Evolutionary conservation across 2,797 vertebrate species (phyloP).

Genomic region (Silurus lanzhouensis): DNA sequence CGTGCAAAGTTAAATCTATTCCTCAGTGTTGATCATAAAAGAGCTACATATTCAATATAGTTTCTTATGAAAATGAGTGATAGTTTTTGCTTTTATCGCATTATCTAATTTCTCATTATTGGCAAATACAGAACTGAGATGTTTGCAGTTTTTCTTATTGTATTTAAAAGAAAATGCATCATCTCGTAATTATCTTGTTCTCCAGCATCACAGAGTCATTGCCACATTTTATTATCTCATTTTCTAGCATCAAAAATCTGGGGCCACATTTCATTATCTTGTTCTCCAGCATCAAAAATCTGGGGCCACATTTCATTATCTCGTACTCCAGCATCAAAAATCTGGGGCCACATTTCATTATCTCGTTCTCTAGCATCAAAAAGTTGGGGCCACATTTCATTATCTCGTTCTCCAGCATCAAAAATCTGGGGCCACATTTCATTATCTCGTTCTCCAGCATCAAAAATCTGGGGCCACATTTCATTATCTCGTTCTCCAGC

Average conservation of each 20-base stretch:
- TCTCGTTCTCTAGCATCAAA: neutral
- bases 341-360: neutral
- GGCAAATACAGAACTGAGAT: too few relatives aligned
- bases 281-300: neutral
- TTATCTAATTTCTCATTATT: neutral
- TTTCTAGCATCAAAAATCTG: rapidly evolving
- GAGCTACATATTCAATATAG: too few relatives aligned
- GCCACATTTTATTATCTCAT: neutral
- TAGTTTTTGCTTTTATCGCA: too few relatives aligned
- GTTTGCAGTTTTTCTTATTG: neutral
- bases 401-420: neutral
- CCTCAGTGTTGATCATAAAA: too few relatives aligned
- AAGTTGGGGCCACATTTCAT: neutral
- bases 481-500: neutral
- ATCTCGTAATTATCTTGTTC: neutral
- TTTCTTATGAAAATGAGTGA: too few relatives aligned
- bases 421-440: too few relatives aligned
- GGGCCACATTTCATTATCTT: neutral
- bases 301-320: too few relatives aligned
- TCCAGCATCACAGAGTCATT: neutral
- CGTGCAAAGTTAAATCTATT: too few relatives aligned
- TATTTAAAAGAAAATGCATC: neutral
- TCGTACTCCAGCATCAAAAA: too few relatives aligned
- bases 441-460: neutral
- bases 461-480: too few relatives aligned